Conservation (phyloP, 1,140 invertebrate genomes). For the Nilaparvata lugens region DNA sequence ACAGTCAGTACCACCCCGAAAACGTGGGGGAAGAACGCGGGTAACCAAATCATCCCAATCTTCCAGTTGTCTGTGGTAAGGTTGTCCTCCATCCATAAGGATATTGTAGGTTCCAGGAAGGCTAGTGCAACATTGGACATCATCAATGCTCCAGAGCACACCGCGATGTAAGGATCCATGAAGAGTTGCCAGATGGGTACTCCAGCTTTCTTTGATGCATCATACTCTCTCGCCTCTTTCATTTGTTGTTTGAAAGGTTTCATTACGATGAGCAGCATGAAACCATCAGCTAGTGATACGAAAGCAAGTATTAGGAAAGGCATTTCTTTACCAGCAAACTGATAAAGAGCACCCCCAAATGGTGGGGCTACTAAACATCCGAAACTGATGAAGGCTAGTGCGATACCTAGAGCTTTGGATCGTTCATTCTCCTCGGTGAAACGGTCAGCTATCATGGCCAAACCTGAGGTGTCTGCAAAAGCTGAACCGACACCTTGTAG, state of each 20-base stretch:
- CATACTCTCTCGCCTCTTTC: constrained; percentile 44
- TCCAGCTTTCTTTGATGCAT: constrained; percentile 45
- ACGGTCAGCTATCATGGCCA: constrained; percentile 99
- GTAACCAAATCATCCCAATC: constrained; percentile 98
- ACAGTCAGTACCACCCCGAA: constrained; percentile 94
- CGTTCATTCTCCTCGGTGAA: constrained; percentile 94
- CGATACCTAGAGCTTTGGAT: constrained; percentile 93
- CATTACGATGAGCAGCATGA: constrained; percentile 94
- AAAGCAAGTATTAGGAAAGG: constrained; percentile 94
- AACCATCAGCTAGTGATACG: constrained; percentile 87
- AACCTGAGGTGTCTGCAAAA: constrained; percentile 95
- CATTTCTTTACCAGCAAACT: constrained; percentile 95
- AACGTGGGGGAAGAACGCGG: constrained; percentile 98
- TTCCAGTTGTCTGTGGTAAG: constrained; percentile 95
- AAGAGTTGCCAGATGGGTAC: constrained; percentile 91
- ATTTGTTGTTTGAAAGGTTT: constrained; percentile 80
- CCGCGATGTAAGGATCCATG: constrained; percentile 96
- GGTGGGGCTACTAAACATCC: constrained; percentile 99
- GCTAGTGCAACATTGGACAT: constrained; percentile 99
- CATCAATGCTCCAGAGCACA: constrained; percentile 93
- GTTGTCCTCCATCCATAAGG: constrained; percentile 96
- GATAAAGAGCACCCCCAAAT: constrained; percentile 94
- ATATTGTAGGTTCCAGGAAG: constrained; percentile 97
- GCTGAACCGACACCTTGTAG: constrained; percentile 98
- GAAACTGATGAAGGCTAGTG: constrained; percentile 97